A percentile compares a stretch with the other conserved stretches of the same genome.
These are phyloP conservation scores for Euwallacea fornicatus DNA, from an alignment of 1,140 invertebrate species.

Conservation along the genomic window DNA sequence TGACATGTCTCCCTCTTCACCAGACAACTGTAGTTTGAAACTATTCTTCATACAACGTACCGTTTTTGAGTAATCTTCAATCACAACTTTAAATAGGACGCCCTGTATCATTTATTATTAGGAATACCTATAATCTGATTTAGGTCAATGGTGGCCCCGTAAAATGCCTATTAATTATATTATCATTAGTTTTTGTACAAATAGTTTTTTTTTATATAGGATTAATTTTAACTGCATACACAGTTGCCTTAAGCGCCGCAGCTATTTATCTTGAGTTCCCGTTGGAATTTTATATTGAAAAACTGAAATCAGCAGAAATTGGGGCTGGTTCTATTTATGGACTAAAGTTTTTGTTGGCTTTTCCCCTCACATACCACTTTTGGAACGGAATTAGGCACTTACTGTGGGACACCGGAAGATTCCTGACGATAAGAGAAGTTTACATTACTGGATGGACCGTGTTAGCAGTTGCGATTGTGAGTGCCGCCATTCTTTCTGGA, in stretches of 20 bases:
- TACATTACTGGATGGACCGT: conserved; percentile 44
- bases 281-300: conserved; percentile 41
- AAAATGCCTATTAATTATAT: no score
- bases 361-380: conserved; percentile 45
- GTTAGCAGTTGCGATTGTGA: conserved; percentile 35
- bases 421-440: conserved; percentile 41
- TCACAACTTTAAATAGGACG: no score
- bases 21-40: no score
- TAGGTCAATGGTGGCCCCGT: no score
- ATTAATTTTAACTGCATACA: conserved; percentile 39
- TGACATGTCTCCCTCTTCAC: no score
- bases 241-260: conserved; percentile 37
- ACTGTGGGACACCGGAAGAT: conserved; percentile 39
- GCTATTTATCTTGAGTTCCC: conserved; percentile 36
- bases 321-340: conserved; percentile 28
- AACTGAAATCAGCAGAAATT: conserved; percentile 35
- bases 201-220: conserved; percentile 32
- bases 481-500: conserved; percentile 35
- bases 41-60: no score
- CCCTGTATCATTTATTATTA: no score
- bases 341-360: conserved; percentile 40
- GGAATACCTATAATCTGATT: no score
- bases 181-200: neutral
- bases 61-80: no score
- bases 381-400: conserved; percentile 45